Evolutionary conservation across 2,797 vertebrate genomes (phyloP).

Genomic region (Propithecus deckenii): DNA sequence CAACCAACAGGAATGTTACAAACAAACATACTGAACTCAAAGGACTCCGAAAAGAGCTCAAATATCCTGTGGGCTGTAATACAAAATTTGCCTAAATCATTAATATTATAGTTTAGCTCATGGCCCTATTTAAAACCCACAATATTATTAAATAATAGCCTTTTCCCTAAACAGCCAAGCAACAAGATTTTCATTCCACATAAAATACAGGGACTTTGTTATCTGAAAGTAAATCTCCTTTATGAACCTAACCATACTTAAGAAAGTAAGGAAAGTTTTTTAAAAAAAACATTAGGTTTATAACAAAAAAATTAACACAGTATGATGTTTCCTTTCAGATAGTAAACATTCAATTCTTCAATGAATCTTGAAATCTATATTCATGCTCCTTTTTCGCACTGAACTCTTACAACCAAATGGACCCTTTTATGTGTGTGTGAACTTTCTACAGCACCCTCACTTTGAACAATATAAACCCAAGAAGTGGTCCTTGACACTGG

Average conservation of each 20-base stretch:
- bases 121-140: slow-evolving; percentile 72
- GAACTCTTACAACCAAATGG: slow-evolving; percentile 71
- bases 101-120: slow-evolving; percentile 59
- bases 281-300: slow-evolving; percentile 70
- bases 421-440: slow-evolving; percentile 24
- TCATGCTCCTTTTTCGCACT: slow-evolving; percentile 69
- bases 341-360: slow-evolving; percentile 80
- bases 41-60: background rate
- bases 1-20: background rate
- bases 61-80: background rate
- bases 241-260: slow-evolving; percentile 78
- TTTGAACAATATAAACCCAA: background rate
- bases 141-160: slow-evolving; percentile 67
- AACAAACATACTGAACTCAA: background rate
- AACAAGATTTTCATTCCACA: slow-evolving; percentile 79
- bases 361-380: slow-evolving; percentile 77
- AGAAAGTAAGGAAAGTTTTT: slow-evolving; percentile 80
- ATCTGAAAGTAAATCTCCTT: slow-evolving; percentile 81
- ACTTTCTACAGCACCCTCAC: background rate
- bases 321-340: slow-evolving; percentile 82
- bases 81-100: background rate
- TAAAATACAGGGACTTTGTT: slow-evolving; percentile 76
- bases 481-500: background rate
- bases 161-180: slow-evolving; percentile 70
- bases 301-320: slow-evolving; percentile 83